Evolutionary conservation across 1,140 invertebrate genomes (phyloP), one percentile per base, ranked within the genome.

Genomic region (Pseudomyrmex pallidus): DNA sequence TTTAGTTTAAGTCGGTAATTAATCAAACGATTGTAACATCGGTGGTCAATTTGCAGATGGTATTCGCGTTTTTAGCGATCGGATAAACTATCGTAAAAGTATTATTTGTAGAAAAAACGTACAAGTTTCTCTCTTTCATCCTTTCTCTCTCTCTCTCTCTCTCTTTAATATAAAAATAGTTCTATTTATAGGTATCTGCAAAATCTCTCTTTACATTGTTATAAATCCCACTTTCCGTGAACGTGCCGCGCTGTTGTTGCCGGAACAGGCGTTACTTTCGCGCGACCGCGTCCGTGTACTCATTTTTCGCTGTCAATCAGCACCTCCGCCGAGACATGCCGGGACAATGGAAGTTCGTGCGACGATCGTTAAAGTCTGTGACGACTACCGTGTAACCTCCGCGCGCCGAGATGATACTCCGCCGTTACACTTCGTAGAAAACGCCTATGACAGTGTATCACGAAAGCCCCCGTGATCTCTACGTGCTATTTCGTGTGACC

Each of bases 261-360:
- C 54, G 54, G 66, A 80, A 80, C 48, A 44, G 54, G 54, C 52
- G 7, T 78, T 78, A 57, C 15, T 48, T 35, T 17, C 35, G 54
- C 54, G 54, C 76, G 44, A 46, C 15, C n/a, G 13, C 20, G 44
- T 61, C 44, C 54, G 25, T 72, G 76, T 80, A 72, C 46, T 12
- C 15, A 70, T 80, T 48, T 70, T 70, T 72, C 44, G 46, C 54
- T 72, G 66, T 80, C 66, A 72, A 80, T 80, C 76, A 68, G 25
- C 76, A 72, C 56, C 52, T 15, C 48, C 35, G 2, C 35, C 52
- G n/a, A 84, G 35, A 67, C 64, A 59, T 44, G 80, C 48, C 50
- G 77, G 86, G 59, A 90, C 82, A 86, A 84, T 84, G 61, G 74
- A 22, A 88, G 83, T 74, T 90, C 86, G 89, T 88, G 89, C 86